These are phyloP conservation scores for Callocephalon fimbriatum DNA, from an alignment of 2,113 vertebrate genomes.

Conservation along the genomic window DNA sequence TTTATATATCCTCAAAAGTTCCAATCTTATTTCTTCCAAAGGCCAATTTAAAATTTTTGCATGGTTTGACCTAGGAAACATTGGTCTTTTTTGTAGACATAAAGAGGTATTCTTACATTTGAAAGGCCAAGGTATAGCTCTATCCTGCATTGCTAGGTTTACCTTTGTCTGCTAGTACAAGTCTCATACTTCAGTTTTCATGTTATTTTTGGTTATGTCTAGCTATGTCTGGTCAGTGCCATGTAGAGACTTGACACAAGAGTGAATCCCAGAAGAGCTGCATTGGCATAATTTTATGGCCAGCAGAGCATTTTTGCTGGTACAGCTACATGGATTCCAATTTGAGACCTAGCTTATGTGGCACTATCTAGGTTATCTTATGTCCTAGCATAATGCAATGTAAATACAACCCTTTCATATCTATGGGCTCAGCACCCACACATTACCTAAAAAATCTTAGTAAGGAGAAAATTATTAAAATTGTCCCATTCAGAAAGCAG, in stretches of 20 bases:
- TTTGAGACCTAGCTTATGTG: neutral
- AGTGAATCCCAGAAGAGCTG: neutral
- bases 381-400: neutral
- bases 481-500: neutral
- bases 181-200: neutral
- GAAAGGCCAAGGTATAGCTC: neutral
- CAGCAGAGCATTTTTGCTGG: neutral
- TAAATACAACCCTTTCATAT: neutral
- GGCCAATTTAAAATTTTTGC: neutral
- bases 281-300: neutral
- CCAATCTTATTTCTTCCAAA: neutral
- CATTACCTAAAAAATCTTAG: neutral
- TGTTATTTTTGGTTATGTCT: neutral
- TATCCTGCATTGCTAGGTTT: neutral
- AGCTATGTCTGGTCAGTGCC: neutral
- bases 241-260: neutral
- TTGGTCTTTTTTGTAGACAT: neutral
- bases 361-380: neutral
- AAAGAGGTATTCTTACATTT: neutral
- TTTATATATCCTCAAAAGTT: neutral
- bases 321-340: neutral
- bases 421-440: neutral
- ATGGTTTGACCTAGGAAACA: neutral
- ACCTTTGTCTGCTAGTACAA: neutral
- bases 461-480: neutral